Conservation (phyloP, 2,797 vertebrate species). For the Rousettus madagascariensis region DNA sequence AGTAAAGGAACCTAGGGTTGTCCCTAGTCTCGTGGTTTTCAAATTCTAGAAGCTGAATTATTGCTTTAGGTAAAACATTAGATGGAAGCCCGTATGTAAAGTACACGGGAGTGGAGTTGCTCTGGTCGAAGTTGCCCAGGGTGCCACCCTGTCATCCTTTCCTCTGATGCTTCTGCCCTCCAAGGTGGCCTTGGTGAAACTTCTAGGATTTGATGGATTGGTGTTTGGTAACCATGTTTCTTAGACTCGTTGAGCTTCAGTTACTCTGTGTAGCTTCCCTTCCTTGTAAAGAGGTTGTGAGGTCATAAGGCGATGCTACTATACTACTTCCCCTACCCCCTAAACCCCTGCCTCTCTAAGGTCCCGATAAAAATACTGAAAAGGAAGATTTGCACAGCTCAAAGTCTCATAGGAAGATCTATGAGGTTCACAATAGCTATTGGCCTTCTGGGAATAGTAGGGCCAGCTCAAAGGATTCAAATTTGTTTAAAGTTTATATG, state of each 20-base stretch:
- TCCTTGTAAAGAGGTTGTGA: not conserved
- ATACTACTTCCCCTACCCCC: too few relatives aligned
- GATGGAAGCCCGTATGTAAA: not conserved
- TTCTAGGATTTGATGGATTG: not conserved
- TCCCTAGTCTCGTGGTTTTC: not conserved
- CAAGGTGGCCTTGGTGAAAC: not conserved
- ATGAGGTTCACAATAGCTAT: not conserved
- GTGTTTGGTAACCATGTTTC: not conserved
- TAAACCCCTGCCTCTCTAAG: not conserved
- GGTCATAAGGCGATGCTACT: not conserved
- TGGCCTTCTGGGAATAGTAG: not conserved
- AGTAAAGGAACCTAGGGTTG: not conserved
- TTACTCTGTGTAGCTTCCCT: not conserved
- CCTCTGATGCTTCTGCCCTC: too few relatives aligned
- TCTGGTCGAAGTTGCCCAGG: not conserved
- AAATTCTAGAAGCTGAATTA: not conserved
- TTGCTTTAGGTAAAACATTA: not conserved
- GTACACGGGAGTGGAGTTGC: not conserved
- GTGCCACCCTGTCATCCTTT: too few relatives aligned
- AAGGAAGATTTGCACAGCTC: not conserved
- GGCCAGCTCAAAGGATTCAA: not conserved
- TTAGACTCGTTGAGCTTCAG: not conserved
- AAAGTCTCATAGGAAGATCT: not conserved
- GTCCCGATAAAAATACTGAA: not conserved
- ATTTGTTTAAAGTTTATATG: not conserved